Evolutionary conservation across 2,797 vertebrate species (phyloP).

Genomic region (Poecilia picta): DNA sequence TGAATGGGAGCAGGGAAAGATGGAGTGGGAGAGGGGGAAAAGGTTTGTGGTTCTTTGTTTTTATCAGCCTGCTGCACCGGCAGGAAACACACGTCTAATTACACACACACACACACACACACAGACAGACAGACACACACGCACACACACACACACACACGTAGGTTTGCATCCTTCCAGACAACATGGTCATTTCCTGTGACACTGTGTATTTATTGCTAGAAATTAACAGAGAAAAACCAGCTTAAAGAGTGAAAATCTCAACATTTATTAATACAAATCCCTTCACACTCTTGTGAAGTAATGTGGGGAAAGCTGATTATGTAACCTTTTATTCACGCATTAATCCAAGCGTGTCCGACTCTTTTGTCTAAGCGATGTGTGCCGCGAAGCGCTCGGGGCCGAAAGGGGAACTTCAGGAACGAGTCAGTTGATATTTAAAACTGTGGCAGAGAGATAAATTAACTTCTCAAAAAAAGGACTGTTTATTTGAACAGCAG

Average conservation of each 20-base stretch:
- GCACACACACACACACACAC: slow-evolving; percentile 1
- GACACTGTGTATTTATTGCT: slow-evolving; percentile 14
- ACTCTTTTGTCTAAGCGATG: slow-evolving; percentile 45
- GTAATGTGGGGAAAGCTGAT: background rate
- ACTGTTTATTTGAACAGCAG: slow-evolving; percentile 65
- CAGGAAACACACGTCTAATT: slow-evolving; percentile 71
- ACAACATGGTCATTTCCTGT: slow-evolving; percentile 16
- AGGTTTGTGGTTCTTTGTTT: slow-evolving; percentile 64
- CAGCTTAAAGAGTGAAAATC: background rate
- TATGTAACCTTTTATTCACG: background rate
- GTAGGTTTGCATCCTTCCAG: slow-evolving; percentile 30
- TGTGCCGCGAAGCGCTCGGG: slow-evolving; percentile 38
- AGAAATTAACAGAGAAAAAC: background rate
- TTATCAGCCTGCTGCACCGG: slow-evolving; percentile 75
- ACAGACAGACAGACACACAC: no score
- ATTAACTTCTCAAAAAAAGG: slow-evolving; percentile 78
- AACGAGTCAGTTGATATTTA: slow-evolving; percentile 86
- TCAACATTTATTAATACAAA: background rate
- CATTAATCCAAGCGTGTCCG: slow-evolving; percentile 61
- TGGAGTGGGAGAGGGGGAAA: slow-evolving; percentile 26
- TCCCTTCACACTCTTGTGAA: background rate
- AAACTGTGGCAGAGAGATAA: slow-evolving; percentile 75
- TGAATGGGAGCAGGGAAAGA: slow-evolving; percentile 56
- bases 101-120: slow-evolving; percentile 14
- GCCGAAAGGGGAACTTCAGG: slow-evolving; percentile 84